A percentile compares a stretch with the other conserved stretches of the same genome.
phyloP scores from a whole-genome alignment of 1,140 invertebrate genomes.

The Dolichoris vasculosae region DNA sequence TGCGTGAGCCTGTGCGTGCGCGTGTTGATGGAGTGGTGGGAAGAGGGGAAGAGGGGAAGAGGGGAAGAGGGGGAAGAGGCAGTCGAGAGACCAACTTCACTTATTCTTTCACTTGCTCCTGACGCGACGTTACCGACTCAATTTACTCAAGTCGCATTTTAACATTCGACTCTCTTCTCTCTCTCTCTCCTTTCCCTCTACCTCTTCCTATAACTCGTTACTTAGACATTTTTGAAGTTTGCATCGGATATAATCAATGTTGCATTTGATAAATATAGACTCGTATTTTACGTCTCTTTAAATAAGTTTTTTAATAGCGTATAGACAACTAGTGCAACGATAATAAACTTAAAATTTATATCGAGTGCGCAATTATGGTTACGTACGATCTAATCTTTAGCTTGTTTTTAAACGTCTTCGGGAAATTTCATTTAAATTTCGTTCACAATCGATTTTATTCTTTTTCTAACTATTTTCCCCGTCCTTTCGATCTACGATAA shows the following conservation, averaged over 20 bases:
- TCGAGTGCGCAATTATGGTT: background rate
- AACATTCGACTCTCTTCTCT: background rate
- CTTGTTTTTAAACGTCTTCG: background rate
- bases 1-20: too few relatives aligned
- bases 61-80: background rate
- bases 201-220: background rate
- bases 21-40: too few relatives aligned
- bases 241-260: background rate
- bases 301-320: background rate
- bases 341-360: background rate
- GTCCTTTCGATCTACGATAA: background rate
- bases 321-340: background rate
- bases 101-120: background rate
- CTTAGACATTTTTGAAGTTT: background rate
- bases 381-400: background rate
- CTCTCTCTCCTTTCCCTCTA: background rate
- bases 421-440: background rate
- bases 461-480: background rate
- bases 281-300: background rate
- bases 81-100: background rate
- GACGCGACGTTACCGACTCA: background rate
- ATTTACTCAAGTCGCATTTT: conserved; percentile 19
- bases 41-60: background rate
- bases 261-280: background rate
- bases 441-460: background rate